These are phyloP conservation scores for Venturia canescens DNA, from an alignment of 1,140 invertebrate genomes.

Conservation along the genomic window DNA sequence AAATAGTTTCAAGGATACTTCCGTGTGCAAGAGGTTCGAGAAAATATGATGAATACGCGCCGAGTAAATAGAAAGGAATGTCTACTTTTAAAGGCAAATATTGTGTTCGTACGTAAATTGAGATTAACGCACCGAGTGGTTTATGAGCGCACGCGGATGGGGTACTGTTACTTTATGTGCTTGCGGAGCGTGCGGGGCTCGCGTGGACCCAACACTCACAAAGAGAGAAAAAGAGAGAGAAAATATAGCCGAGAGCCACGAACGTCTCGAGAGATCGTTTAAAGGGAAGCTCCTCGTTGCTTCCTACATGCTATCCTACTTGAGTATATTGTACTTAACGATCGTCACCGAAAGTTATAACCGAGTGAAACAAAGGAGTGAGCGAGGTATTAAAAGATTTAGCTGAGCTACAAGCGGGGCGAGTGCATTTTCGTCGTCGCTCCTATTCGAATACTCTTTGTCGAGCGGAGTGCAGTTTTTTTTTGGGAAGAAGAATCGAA, in stretches of 20 bases:
- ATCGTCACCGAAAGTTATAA: slow-evolving; percentile 12
- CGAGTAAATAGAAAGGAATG: no score
- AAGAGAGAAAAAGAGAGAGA: slow-evolving; percentile 19
- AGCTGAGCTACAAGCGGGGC: no score
- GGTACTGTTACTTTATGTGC: slow-evolving; percentile 57
- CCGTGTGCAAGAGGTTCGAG: no score
- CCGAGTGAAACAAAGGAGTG: slow-evolving; percentile 5
- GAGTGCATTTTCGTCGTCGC: no score
- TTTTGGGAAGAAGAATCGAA: no score
- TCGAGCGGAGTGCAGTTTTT: no score
- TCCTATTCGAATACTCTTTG: no score
- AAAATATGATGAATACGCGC: no score
- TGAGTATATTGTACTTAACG: background rate
- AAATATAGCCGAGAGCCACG: slow-evolving; percentile 43
- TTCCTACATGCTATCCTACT: background rate
- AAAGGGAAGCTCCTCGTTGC: slow-evolving; percentile 21
- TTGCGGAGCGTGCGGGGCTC: slow-evolving; percentile 21
- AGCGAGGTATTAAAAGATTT: background rate
- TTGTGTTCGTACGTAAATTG: slow-evolving; percentile 5
- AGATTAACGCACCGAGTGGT: background rate
- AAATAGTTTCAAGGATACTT: no score
- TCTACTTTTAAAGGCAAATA: no score
- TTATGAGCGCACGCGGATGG: slow-evolving; percentile 49
- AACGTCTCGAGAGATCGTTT: slow-evolving; percentile 18
- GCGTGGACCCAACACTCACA: slow-evolving; percentile 18